Percentiles rank a stretch among this genome's conserved stretches.
These are phyloP conservation scores for Pogonocichla stellata DNA, from an alignment of 2,113 vertebrate species.

Conservation along the genomic window DNA sequence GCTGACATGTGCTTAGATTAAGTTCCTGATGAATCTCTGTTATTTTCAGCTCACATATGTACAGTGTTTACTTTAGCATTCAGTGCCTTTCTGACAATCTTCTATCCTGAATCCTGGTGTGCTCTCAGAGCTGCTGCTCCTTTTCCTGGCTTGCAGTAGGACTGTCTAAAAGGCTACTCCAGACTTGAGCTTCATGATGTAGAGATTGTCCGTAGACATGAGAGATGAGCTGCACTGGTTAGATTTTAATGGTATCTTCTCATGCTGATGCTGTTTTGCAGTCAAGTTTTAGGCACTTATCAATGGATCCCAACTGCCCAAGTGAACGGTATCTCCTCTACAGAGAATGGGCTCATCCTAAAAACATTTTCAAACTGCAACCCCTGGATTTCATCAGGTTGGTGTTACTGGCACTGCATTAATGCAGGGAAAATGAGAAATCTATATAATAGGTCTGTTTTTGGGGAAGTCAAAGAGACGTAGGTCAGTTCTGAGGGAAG, in stretches of 20 bases:
- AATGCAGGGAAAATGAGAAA: neutral
- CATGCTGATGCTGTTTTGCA: slow-evolving; percentile 50
- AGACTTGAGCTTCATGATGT: neutral
- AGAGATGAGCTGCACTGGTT: neutral
- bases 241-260: neutral
- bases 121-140: neutral
- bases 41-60: slow-evolving; percentile 8
- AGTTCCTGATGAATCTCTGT: neutral
- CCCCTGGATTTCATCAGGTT: slow-evolving; percentile 92
- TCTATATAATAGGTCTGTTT: neutral
- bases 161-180: neutral
- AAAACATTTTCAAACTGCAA: slow-evolving; percentile 90
- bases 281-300: slow-evolving; percentile 80
- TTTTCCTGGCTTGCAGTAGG: neutral
- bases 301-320: slow-evolving; percentile 77
- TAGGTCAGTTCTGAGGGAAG: neutral
- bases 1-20: neutral
- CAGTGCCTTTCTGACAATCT: neutral
- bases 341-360: slow-evolving; percentile 89
- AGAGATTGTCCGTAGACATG: neutral
- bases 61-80: neutral
- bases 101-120: neutral
- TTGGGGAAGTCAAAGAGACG: neutral
- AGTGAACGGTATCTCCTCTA: slow-evolving; percentile 88
- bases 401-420: neutral